These are phyloP conservation scores for Neoaliturus tenellus DNA, from an alignment of 2,888 invertebrate species.

Conservation along the genomic window DNA sequence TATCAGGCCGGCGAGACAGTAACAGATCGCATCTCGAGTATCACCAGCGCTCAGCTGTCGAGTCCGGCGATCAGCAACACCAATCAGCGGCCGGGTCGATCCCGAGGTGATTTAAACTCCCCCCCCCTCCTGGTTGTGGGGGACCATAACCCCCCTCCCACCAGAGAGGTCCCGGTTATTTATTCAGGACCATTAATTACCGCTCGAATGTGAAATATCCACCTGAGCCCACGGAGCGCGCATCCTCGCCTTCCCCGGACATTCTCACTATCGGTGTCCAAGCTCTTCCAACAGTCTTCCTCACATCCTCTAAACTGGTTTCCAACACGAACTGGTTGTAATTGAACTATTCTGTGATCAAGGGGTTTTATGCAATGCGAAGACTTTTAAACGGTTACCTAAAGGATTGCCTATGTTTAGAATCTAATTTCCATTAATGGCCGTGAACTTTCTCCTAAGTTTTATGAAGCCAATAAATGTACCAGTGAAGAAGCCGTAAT, in stretches of 20 bases:
- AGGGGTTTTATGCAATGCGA: no score
- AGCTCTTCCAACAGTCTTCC: no score
- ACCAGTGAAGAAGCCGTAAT: no score
- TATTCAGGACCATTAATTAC: conserved; percentile 16
- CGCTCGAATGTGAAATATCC: conserved; percentile 16
- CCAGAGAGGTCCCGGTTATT: not conserved
- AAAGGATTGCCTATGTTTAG: no score
- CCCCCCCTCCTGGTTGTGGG: not conserved
- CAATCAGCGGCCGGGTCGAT: conserved; percentile 13
- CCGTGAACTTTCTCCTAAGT: no score
- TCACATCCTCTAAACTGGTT: no score
- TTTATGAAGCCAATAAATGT: no score
- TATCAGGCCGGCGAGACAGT: not conserved
- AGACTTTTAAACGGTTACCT: no score
- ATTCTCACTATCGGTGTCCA: no score
- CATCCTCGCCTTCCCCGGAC: conserved; percentile 2
- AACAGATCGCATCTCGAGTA: not conserved
- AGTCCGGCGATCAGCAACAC: not conserved
- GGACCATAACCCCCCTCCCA: not conserved
- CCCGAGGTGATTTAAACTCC: not conserved
- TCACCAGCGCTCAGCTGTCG: not conserved
- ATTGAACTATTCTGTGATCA: no score
- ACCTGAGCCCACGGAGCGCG: not conserved
- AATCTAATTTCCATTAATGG: no score
- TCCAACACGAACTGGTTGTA: no score